Percentiles rank a stretch among this genome's conserved stretches.
These are phyloP conservation scores for Brachionus rubens DNA, from an alignment of 1,140 invertebrate genomes.

Conservation along the genomic window DNA sequence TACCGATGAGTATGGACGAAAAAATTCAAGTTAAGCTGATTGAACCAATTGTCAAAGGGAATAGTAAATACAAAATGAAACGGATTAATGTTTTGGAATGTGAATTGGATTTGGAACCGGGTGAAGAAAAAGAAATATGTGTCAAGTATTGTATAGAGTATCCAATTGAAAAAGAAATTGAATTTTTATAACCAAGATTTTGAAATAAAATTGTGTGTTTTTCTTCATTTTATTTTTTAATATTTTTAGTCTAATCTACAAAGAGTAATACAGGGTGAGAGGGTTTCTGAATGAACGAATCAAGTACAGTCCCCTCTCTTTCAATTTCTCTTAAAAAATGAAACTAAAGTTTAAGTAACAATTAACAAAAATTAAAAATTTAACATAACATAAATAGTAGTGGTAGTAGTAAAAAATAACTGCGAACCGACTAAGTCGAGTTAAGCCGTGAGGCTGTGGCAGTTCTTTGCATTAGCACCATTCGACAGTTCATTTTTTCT, in stretches of 20 bases:
- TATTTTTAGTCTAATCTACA: not conserved
- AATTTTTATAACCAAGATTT: constrained; percentile 3
- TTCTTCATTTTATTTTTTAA: not conserved
- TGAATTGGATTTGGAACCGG: not conserved
- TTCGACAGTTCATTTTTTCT: too few species aligned
- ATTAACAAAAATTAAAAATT: too few species aligned
- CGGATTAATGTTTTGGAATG: not conserved
- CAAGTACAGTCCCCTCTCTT: too few species aligned
- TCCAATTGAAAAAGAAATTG: not conserved
- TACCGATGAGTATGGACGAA: constrained; percentile 51
- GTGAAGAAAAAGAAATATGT: not conserved
- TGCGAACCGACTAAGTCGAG: too few species aligned
- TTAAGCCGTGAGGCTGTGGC: too few species aligned
- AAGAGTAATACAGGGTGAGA: too few species aligned
- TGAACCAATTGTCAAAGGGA: not conserved
- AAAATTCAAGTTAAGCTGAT: constrained; percentile 29
- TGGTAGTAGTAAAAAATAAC: too few species aligned
- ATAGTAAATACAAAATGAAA: not conserved
- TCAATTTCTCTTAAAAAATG: too few species aligned
- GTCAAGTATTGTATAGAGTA: constrained; percentile 1
- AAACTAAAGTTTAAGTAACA: too few species aligned
- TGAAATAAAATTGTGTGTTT: not conserved
- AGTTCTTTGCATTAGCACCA: too few species aligned
- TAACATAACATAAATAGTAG: too few species aligned
- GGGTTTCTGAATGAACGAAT: too few species aligned